A percentile compares a stretch with the other conserved stretches of the same genome.
phyloP scores from a whole-genome alignment of 2,888 invertebrate species.

The Herminia tarsipennalis region DNA sequence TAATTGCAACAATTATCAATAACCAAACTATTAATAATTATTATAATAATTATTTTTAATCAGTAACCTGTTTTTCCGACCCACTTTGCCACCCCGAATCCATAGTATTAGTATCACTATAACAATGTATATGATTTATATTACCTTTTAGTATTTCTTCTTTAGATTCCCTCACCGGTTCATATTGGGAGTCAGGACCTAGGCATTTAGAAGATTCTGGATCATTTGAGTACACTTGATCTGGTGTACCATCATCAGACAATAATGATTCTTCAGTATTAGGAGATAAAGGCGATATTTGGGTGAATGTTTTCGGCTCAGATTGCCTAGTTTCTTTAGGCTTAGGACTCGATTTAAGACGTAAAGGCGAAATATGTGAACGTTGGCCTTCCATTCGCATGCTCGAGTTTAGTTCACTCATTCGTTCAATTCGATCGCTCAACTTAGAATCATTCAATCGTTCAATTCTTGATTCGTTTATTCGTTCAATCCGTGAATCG shows the following conservation, averaged over 20 bases:
- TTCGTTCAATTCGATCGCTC: conserved; percentile 53
- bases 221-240: conserved; percentile 69
- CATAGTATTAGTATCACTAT: conserved; percentile 87
- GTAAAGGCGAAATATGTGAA: conserved; percentile 66
- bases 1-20: neutral
- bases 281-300: conserved; percentile 71
- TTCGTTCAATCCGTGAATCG: conserved; percentile 43
- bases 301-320: conserved; percentile 64
- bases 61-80: conserved; percentile 86
- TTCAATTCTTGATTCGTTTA: conserved; percentile 58
- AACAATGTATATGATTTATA: conserved; percentile 78
- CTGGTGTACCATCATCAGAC: conserved; percentile 68
- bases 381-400: conserved; percentile 69
- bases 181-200: conserved; percentile 77
- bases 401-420: conserved; percentile 71
- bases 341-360: conserved; percentile 65
- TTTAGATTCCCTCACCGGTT: conserved; percentile 71
- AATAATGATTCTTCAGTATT: conserved; percentile 77
- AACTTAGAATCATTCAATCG: conserved; percentile 59
- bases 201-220: conserved; percentile 70
- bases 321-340: conserved; percentile 51
- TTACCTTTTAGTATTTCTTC: conserved; percentile 68
- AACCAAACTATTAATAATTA: neutral
- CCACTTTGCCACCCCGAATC: conserved; percentile 90
- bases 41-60: conserved; percentile 46